Conservation (phyloP, 2,113 vertebrate genomes). For the Plestiodon gilberti region DNA sequence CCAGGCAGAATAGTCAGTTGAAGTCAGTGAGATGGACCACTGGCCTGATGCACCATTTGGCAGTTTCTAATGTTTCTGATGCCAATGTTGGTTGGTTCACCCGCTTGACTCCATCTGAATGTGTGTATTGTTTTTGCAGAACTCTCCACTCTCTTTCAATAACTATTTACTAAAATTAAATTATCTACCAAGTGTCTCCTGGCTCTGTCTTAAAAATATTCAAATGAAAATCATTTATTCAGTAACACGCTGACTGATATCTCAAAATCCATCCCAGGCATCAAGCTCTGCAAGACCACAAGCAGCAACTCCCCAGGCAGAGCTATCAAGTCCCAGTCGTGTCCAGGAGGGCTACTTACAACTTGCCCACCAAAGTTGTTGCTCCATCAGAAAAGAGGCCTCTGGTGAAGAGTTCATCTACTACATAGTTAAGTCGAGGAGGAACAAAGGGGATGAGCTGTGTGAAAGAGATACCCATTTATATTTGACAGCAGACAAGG, state of each 20-base stretch:
- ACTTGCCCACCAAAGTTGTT: conserved; percentile 59
- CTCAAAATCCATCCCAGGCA: neutral
- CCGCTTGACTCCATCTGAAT: neutral
- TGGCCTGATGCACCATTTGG: neutral
- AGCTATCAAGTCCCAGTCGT: neutral
- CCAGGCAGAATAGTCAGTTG: too few relatives aligned
- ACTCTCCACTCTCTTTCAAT: neutral
- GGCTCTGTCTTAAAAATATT: neutral
- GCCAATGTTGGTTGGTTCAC: neutral
- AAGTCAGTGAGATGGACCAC: neutral
- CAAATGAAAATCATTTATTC: neutral
- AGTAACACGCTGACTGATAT: neutral
- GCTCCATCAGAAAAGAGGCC: conserved; percentile 68
- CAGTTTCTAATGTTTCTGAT: neutral
- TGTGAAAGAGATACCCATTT: neutral
- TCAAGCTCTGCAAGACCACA: neutral
- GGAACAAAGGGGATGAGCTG: conserved; percentile 78
- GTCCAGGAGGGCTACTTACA: conserved; percentile 68
- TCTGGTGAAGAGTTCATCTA: conserved; percentile 28
- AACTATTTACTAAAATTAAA: neutral
- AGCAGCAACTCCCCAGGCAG: neutral
- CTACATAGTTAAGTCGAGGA: neutral
- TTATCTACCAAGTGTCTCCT: neutral
- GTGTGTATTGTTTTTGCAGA: too few relatives aligned
- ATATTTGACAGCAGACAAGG: neutral